These are phyloP conservation scores for Epizoanthus fatuus DNA, from an alignment of 92 coral and sea anemone species.

Conservation along the genomic window DNA sequence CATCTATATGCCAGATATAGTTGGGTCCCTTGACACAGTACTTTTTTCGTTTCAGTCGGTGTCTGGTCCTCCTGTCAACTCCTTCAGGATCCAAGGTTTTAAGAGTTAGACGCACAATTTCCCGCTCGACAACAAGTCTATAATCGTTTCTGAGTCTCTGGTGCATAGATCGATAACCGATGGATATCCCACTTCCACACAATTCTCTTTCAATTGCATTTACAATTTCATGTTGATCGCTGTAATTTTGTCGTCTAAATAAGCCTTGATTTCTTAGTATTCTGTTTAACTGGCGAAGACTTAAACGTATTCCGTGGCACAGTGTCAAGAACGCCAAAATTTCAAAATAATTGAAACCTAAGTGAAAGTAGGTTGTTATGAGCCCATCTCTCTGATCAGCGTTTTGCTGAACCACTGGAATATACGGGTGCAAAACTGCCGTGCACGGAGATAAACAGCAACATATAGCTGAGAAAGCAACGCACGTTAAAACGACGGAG, in stretches of 20 bases:
- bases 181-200: slow-evolving; percentile 50
- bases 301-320: slow-evolving; percentile 37
- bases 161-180: slow-evolving; percentile 58
- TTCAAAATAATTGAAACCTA: slow-evolving; percentile 50
- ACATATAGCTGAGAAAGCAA: not conserved
- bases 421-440: slow-evolving; percentile 50
- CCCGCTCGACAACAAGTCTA: slow-evolving; percentile 52
- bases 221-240: slow-evolving; percentile 37
- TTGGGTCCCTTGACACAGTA: slow-evolving; percentile 26
- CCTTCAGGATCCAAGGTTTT: slow-evolving; percentile 52
- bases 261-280: slow-evolving; percentile 51
- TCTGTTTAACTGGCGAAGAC: slow-evolving; percentile 59
- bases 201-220: slow-evolving; percentile 50
- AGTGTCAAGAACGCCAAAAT: slow-evolving; percentile 29
- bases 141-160: slow-evolving; percentile 38
- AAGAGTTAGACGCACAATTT: slow-evolving; percentile 42
- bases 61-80: slow-evolving; percentile 32
- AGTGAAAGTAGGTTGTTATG: slow-evolving; percentile 34
- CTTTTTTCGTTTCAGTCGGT: slow-evolving; percentile 15
- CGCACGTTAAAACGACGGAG: not conserved
- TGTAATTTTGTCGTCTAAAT: slow-evolving; percentile 25
- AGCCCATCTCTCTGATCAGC: slow-evolving; percentile 25
- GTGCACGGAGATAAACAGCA: slow-evolving; percentile 24
- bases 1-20: slow-evolving; percentile 39
- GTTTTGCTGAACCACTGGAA: slow-evolving; percentile 42